Base-by-base conservation (phyloP, 1,140 invertebrate species). In the Drosophila lacertosa region DNA sequence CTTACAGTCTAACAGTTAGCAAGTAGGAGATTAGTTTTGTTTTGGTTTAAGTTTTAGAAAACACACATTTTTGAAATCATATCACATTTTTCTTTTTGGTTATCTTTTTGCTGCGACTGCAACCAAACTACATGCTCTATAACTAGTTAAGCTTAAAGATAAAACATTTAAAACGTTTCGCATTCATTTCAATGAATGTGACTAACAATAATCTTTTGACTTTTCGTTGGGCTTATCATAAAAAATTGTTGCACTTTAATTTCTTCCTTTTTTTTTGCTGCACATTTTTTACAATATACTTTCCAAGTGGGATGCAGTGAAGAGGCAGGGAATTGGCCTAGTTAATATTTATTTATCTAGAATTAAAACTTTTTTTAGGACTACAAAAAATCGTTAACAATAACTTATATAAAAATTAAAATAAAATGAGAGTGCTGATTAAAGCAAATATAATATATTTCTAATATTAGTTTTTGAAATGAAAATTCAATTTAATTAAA, bases 41-140 rank as follows among this genome's bases (percentile, higher is more conserved):
- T 58, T 18, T 20, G 35, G 32, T 33, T 74, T 33, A 24, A 33
- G 33, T 59, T 72, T 55, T 63, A 75, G 74, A 78, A 82, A 88
- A 84, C 37, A 62, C 66, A 89, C 70, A 86, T 86, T 86, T 86
- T 86, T 88, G 63, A 86, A 86, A 86, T 86, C 72, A 86, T 86
- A 86, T 86, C 82, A 86, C 82, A 86, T 71, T 81, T 73, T 69
- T 26, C 35, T 68, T 59, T 62, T 71, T 79, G 22, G 54, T 60
- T 60, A 58, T 22, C n/a, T n/a, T 15, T 32, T 45, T 69, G 58
- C 26, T 51, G 63, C 62, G 33, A 60, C 10, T 50, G 45, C 47
- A 33, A 51, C n/a, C 54, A 60, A 77, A 80, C 78, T 60, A 77
- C 54, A 22, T 20, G 32, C 47, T 77, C 18, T 51, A 39, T 13